Conservation (phyloP, 1,140 invertebrate genomes). For the Drosophila ogumai region DNA sequence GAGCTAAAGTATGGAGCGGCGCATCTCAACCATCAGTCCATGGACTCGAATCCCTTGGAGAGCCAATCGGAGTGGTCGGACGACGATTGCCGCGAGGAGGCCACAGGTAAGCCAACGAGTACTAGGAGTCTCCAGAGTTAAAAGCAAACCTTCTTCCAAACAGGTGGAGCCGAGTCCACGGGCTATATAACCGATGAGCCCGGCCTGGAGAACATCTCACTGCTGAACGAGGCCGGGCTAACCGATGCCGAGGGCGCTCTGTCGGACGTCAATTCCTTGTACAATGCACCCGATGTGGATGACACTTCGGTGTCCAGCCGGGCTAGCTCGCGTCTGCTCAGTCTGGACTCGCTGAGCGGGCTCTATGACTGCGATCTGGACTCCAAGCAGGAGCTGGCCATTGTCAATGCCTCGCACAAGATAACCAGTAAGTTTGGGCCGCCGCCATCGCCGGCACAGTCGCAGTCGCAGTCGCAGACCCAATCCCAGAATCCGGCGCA, state of each 20-base stretch:
- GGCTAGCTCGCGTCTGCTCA: conserved; percentile 91
- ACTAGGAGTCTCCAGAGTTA: not conserved
- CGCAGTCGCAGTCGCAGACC: not conserved
- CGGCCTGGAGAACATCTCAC: conserved; percentile 92
- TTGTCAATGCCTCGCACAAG: conserved; percentile 84
- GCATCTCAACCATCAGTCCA: conserved; percentile 83
- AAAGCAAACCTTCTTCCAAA: not conserved
- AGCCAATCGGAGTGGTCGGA: conserved; percentile 93
- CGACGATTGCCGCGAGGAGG: conserved; percentile 86
- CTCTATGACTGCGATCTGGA: conserved; percentile 90
- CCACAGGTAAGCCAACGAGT: conserved; percentile 65
- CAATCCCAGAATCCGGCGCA: conserved; percentile 18
- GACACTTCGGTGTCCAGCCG: conserved; percentile 91
- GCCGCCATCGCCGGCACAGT: conserved; percentile 37
- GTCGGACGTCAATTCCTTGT: conserved; percentile 94
- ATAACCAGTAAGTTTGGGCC: conserved; percentile 84
- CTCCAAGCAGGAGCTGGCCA: conserved; percentile 84
- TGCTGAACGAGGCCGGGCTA: conserved; percentile 93
- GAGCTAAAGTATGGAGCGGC: conserved; percentile 84
- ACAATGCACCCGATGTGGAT: conserved; percentile 90
- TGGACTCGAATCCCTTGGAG: conserved; percentile 85
- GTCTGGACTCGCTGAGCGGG: conserved; percentile 91
- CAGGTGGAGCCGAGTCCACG: conserved; percentile 89
- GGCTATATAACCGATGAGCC: conserved; percentile 94
- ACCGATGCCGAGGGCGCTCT: conserved; percentile 94